phyloP scores from a whole-genome alignment of 2,888 invertebrate genomes.

The Cephus runcator region DNA sequence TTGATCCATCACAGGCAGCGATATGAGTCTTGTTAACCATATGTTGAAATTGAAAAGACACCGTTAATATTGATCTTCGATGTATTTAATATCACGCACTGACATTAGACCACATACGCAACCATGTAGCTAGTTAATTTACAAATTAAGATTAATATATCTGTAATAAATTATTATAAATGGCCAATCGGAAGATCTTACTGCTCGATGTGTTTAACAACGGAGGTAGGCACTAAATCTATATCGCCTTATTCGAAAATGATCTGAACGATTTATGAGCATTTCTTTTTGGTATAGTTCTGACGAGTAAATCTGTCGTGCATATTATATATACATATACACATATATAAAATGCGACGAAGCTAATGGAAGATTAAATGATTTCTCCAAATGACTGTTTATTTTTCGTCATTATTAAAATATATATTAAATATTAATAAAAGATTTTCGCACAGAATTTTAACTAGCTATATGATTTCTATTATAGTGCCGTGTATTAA shows the following conservation, averaged over 20 bases:
- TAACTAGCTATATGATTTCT: background rate
- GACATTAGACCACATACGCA: conserved; percentile 20
- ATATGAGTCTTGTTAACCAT: background rate
- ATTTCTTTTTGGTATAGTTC: background rate
- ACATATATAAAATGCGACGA: background rate
- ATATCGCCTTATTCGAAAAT: background rate
- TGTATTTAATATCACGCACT: conserved; percentile 17
- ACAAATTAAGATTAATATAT: conserved; percentile 55
- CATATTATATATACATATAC: no score
- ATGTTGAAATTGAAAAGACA: background rate
- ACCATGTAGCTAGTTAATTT: conserved; percentile 49
- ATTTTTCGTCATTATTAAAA: background rate
- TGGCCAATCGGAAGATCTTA: conserved; percentile 19
- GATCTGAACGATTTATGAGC: background rate
- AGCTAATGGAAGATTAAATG: background rate
- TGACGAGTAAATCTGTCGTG: background rate
- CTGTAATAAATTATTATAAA: conserved; percentile 57
- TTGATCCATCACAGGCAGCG: background rate
- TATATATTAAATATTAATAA: background rate
- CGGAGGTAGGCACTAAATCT: background rate
- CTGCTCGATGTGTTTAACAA: conserved; percentile 10
- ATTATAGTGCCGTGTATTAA: background rate
- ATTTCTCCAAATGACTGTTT: background rate
- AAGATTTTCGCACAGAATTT: background rate
- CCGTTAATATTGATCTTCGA: conserved; percentile 3